Conservation (phyloP, 2,113 vertebrate genomes). For the Campylomormyrus tamandua region DNA sequence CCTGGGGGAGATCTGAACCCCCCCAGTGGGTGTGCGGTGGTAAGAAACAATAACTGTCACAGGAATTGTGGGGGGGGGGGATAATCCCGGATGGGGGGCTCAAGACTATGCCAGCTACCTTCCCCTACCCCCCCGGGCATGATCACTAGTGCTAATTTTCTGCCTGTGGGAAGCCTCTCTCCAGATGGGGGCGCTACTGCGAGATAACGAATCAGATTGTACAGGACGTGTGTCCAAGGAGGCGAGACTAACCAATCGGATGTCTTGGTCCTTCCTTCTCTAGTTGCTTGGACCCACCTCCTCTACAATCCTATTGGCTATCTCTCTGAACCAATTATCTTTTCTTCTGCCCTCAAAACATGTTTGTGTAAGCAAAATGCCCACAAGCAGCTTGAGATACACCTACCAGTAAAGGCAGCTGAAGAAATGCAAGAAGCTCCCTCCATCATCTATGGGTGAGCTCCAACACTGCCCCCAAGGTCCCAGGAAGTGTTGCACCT, state of each 20-base stretch:
- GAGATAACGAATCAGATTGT: too few relatives aligned
- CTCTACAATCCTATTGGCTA: too few relatives aligned
- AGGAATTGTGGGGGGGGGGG: background rate
- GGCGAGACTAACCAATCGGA: too few relatives aligned
- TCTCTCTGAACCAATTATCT: too few relatives aligned
- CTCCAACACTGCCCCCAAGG: background rate
- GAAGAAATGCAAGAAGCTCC: background rate
- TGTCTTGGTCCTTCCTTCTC: too few relatives aligned
- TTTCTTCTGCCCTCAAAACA: too few relatives aligned
- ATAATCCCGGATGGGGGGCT: background rate
- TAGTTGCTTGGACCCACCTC: background rate
- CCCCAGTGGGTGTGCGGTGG: slow-evolving; percentile 45
- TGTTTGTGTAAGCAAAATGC: too few relatives aligned
- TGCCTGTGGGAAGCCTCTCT: background rate
- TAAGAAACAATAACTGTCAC: slow-evolving; percentile 31
- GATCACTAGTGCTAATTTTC: background rate
- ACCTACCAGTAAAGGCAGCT: background rate
- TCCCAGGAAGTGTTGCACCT: background rate
- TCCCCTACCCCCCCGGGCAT: too few relatives aligned
- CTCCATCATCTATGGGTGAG: background rate
- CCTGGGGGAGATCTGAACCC: slow-evolving; percentile 53
- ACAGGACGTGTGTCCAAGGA: too few relatives aligned
- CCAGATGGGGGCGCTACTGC: background rate
- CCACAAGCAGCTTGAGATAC: background rate
- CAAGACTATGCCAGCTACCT: background rate